Conservation (phyloP, 2,888 invertebrate species). For the Eupelmus urozonus region DNA sequence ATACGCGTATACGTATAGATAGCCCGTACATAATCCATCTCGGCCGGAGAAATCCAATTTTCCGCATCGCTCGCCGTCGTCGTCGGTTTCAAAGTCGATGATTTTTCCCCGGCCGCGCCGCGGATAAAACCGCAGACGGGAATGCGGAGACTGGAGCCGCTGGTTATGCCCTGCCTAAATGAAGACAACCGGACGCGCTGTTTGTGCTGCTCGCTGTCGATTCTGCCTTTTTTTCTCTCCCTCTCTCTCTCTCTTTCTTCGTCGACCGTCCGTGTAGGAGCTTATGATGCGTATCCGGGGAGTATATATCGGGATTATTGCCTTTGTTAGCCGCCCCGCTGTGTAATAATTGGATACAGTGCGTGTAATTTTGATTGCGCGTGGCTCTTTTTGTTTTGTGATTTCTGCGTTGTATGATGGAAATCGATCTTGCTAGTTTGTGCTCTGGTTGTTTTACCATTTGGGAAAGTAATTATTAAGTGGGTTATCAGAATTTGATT, state of each 20-base stretch:
- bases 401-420: not conserved
- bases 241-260: not conserved
- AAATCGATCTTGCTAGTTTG: too few relatives aligned
- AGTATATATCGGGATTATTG: not conserved
- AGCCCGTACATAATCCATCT: not conserved
- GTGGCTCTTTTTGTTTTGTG: too few relatives aligned
- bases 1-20: not conserved
- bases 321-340: not conserved
- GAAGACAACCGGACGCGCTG: slow-evolving; percentile 29
- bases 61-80: slow-evolving; percentile 42
- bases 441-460: too few relatives aligned
- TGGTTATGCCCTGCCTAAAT: not conserved
- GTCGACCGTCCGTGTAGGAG: not conserved
- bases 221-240: too few relatives aligned
- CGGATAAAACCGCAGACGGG: not conserved
- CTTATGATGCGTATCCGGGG: slow-evolving; percentile 21
- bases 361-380: not conserved
- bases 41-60: slow-evolving; percentile 52
- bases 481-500: too few relatives aligned
- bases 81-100: not conserved
- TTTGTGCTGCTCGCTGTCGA: not conserved
- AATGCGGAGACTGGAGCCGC: too few relatives aligned
- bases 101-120: slow-evolving; percentile 6
- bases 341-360: not conserved
- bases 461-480: too few relatives aligned